Evolutionary conservation across 2,797 vertebrate species (phyloP), one percentile per base, ranked within the genome.

Genomic region (Lepilemur septentrionalis): DNA sequence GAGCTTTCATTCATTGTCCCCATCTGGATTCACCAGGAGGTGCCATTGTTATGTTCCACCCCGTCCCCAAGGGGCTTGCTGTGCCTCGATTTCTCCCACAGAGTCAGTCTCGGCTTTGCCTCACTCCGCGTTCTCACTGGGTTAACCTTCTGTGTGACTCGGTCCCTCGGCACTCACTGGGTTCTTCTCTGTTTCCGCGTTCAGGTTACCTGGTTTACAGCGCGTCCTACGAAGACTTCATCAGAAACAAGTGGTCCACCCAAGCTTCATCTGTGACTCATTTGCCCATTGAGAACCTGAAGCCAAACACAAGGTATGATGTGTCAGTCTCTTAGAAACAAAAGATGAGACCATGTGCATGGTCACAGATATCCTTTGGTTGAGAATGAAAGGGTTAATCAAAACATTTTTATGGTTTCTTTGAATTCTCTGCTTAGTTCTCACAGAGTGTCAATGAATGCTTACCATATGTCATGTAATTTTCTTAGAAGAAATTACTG

Each of bases 261-360:
- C 99, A 98, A 75, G 78, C 98, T 46, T 98, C 99, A 22, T 99
- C 97, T 2, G 99, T 99, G 88, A 99, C 99, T 41, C 99, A 99
- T 94, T 98, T 99, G 96, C 98, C 99, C n/a, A 98, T 99, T 97
- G 99, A 99, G 99, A 99, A 99, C 95, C 99, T 99, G 98, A 99
- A 99, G 95, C 99, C 99, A 88, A 99, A 99, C 97, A 99, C 99
- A 35, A 99, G 99, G 99, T 99, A 98, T 30, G 46, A 63, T 0
- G 4, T 9, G 17, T 61, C 55, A 0, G 4, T 41, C 41, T 18
- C 23, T 67, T 52, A 28, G 5, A 83, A 35, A n/a, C 46, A 28
- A 15, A 30, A 63, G 3, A 2, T 1, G 25, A 46, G 50, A 20
- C 32, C 46, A 1, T 35, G 55, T 43, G 10, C 14, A 0, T 32